phyloP scores from a whole-genome alignment of 2,113 vertebrate genomes.

The Stomatorhinus ivindoensis region DNA sequence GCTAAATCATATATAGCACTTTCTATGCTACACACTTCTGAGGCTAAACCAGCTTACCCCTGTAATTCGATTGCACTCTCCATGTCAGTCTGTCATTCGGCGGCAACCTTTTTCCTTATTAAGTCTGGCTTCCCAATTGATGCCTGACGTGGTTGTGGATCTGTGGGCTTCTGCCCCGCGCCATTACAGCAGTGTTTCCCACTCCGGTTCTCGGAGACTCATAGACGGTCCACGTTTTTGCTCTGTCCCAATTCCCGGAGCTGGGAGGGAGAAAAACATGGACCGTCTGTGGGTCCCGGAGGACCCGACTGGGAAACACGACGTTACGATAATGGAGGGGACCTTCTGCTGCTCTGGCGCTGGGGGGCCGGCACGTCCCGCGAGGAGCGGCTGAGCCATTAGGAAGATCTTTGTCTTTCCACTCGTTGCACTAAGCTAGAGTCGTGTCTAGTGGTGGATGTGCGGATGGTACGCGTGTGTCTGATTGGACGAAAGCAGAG shows the following conservation, averaged over 20 bases:
- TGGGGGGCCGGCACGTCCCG: neutral
- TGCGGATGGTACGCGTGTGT: neutral
- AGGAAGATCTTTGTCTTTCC: neutral
- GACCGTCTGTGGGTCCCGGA: neutral
- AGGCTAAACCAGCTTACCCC: neutral
- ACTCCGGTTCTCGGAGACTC: neutral
- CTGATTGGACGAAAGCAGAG: neutral
- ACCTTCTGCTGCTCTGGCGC: neutral
- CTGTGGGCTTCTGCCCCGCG: neutral
- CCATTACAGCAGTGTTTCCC: neutral
- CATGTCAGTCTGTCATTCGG: neutral
- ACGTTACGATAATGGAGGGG: neutral
- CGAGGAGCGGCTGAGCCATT: neutral
- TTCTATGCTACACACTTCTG: neutral
- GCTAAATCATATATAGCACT: neutral
- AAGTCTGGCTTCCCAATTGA: neutral
- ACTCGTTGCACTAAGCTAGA: neutral
- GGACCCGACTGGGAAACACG: neutral
- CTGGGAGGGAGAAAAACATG: neutral
- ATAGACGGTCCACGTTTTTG: neutral
- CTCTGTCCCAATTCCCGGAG: neutral
- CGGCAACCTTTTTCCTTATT: neutral
- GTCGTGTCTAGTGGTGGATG: neutral
- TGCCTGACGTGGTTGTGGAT: neutral
- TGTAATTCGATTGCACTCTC: neutral